Evolutionary conservation across 1,140 invertebrate genomes (phyloP).

Genomic region (Rhopalosiphum maidis): DNA sequence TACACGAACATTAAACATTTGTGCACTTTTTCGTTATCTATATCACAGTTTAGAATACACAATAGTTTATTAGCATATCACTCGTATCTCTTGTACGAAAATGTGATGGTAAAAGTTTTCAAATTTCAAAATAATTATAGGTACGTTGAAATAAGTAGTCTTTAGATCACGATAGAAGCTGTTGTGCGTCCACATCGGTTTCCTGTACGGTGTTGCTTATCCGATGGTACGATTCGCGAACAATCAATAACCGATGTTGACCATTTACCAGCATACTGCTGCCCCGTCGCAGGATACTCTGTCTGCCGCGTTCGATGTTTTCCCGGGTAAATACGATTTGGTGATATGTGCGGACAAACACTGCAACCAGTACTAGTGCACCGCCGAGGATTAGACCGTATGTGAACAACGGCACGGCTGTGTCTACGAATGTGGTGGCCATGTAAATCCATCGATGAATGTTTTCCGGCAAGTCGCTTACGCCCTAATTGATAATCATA

Average conservation of each 20-base stretch:
- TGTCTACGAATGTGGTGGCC: conserved; percentile 76
- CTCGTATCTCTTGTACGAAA: neutral
- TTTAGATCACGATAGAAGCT: conserved; percentile 25
- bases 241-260: conserved; percentile 70
- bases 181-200: conserved; percentile 58
- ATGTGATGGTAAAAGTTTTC: conserved; percentile 3
- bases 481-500: conserved; percentile 68
- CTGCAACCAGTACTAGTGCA: conserved; percentile 68
- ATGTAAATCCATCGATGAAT: conserved; percentile 73
- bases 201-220: conserved; percentile 62
- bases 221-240: conserved; percentile 70
- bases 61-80: neutral
- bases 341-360: conserved; percentile 77
- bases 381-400: conserved; percentile 77
- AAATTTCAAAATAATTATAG: neutral
- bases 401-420: conserved; percentile 71
- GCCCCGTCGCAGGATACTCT: conserved; percentile 70
- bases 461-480: conserved; percentile 77
- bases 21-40: neutral
- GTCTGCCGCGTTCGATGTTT: conserved; percentile 75
- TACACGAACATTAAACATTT: neutral
- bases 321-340: conserved; percentile 75
- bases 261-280: conserved; percentile 75
- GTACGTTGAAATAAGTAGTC: neutral
- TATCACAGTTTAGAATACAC: conserved; percentile 48